Conservation (phyloP, 2,888 invertebrate species). For the Agrilus mali region DNA sequence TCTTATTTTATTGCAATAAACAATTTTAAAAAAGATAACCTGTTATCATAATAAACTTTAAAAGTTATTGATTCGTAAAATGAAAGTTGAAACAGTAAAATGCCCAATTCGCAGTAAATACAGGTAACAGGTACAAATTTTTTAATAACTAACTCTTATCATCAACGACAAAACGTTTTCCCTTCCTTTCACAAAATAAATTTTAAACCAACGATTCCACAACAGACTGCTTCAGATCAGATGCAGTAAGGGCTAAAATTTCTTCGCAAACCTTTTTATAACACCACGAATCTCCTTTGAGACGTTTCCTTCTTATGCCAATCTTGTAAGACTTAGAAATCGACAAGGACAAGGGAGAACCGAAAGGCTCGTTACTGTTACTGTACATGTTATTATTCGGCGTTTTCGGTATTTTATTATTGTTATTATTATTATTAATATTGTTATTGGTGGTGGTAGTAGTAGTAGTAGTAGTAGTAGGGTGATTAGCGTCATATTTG, state of each 20-base stretch:
- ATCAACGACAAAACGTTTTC: not conserved
- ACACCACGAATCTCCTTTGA: slow-evolving; percentile 68
- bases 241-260: slow-evolving; percentile 43
- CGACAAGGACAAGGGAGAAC: slow-evolving; percentile 4
- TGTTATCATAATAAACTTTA: no score
- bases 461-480: no score
- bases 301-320: slow-evolving; percentile 58
- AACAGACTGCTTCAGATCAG: slow-evolving; percentile 17
- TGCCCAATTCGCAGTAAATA: no score
- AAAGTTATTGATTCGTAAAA: no score
- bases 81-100: no score
- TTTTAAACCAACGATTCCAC: slow-evolving; percentile 23
- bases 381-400: not conserved
- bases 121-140: no score
- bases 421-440: not conserved
- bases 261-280: slow-evolving; percentile 70
- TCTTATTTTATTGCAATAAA: no score
- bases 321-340: slow-evolving; percentile 27
- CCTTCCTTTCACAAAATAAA: not conserved
- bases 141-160: no score
- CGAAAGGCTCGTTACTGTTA: no score
- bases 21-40: no score
- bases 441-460: not conserved
- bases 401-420: not conserved
- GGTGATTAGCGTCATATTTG: not conserved